Conservation (phyloP, 2,113 vertebrate genomes). For the Falcunculus frontatus region DNA sequence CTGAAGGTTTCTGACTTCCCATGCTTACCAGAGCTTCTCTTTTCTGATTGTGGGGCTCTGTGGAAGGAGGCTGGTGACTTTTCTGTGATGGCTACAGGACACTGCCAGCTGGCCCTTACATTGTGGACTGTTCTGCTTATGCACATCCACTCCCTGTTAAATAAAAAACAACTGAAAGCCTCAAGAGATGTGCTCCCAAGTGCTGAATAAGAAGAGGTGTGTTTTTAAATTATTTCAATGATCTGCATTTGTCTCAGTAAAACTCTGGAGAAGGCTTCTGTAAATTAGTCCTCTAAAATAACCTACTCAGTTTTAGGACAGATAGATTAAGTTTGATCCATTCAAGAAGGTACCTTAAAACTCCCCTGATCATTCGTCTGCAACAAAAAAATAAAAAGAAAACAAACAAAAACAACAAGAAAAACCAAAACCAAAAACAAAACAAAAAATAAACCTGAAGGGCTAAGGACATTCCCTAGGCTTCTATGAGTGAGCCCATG, state of each 20-base stretch:
- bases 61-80: not conserved
- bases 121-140: not conserved
- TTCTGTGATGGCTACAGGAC: not conserved
- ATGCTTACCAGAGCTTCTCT: not conserved
- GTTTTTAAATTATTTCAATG: not conserved
- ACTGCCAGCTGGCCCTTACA: not conserved
- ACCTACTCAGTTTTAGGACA: not conserved
- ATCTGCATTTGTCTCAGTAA: not conserved
- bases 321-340: not conserved
- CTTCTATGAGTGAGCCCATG: not conserved
- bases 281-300: not conserved
- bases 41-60: not conserved
- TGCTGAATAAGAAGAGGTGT: not conserved
- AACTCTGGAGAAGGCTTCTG: not conserved
- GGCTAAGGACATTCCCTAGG: accelerated
- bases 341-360: not conserved
- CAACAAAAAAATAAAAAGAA: not conserved
- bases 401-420: not conserved
- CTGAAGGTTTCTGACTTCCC: not conserved
- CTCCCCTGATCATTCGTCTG: not conserved
- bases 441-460: too few relatives aligned
- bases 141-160: not conserved
- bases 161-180: not conserved
- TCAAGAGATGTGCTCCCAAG: not conserved
- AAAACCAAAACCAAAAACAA: too few relatives aligned